phyloP scores from a whole-genome alignment of 2,113 vertebrate species.

The Brachirus orientalis region DNA sequence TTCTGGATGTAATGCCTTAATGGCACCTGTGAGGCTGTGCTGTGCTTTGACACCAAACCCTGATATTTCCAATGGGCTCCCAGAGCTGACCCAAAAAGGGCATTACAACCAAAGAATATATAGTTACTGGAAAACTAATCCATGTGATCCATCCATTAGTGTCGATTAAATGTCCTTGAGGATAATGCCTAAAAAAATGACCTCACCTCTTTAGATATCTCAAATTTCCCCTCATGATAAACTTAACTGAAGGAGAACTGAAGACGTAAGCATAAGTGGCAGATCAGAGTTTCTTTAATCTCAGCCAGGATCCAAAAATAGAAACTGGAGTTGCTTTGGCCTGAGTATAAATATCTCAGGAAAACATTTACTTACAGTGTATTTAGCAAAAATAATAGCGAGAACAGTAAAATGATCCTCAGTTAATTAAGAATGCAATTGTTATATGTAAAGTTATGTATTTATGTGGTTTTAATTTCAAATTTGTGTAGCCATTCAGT shows the following conservation, averaged over 20 bases:
- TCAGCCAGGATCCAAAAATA: constrained; percentile 8
- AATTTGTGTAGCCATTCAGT: constrained; percentile 65
- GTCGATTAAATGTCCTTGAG: constrained; percentile 21
- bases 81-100: neutral
- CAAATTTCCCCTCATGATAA: constrained; percentile 22
- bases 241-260: neutral
- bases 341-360: neutral
- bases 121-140: constrained; percentile 29
- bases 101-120: constrained; percentile 13
- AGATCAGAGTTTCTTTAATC: constrained; percentile 6
- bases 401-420: neutral
- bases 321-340: constrained; percentile 1
- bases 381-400: constrained; percentile 6
- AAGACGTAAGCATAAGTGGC: neutral
- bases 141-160: constrained; percentile 36
- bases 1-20: neutral
- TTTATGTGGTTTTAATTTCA: constrained; percentile 73
- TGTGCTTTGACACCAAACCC: neutral
- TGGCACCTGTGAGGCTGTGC: neutral
- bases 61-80: constrained; percentile 6
- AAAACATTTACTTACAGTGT: too few relatives aligned
- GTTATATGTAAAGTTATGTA: constrained; percentile 65
- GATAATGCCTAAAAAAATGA: constrained; percentile 2
- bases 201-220: constrained; percentile 16
- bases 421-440: constrained; percentile 15